These are phyloP conservation scores for Bombus soroeensis DNA, from an alignment of 1,140 invertebrate species.

Conservation along the genomic window DNA sequence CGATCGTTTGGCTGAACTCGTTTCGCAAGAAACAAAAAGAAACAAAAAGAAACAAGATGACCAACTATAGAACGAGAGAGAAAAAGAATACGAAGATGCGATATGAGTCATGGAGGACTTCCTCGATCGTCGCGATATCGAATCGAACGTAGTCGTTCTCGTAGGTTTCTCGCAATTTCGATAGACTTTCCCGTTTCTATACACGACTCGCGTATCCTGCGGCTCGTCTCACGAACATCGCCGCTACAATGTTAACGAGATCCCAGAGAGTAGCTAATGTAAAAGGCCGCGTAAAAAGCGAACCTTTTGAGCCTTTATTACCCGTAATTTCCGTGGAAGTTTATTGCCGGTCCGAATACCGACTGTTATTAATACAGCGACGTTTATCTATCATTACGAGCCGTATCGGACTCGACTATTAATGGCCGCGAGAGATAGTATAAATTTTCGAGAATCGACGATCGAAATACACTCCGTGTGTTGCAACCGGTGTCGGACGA, in stretches of 20 bases:
- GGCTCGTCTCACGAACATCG: background rate
- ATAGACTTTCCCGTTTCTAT: background rate
- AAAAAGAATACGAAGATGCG: background rate
- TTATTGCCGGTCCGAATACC: slow-evolving; percentile 34
- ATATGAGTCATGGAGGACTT: background rate
- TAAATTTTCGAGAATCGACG: slow-evolving; percentile 32
- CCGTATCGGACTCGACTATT: slow-evolving; percentile 26
- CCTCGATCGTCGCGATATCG: background rate
- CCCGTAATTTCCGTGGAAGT: slow-evolving; percentile 27
- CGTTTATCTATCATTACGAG: slow-evolving; percentile 49
- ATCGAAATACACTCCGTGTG: background rate
- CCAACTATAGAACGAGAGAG: too few relatives aligned
- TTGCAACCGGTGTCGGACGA: background rate
- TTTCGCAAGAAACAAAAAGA: background rate
- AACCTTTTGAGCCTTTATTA: slow-evolving; percentile 30
- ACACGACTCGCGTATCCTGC: background rate
- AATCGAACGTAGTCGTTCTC: background rate
- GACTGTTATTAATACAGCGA: slow-evolving; percentile 41
- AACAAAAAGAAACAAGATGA: background rate
- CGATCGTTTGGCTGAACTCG: background rate
- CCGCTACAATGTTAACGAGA: slow-evolving; percentile 34
- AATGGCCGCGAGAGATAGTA: slow-evolving; percentile 17
- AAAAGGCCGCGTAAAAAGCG: slow-evolving; percentile 18
- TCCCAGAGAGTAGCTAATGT: background rate
- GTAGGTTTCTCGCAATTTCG: background rate